Percentiles rank a stretch among this genome's conserved stretches.
Evolutionary conservation across 2,797 vertebrate genomes (phyloP).

Genomic region (Todus mexicanus): DNA sequence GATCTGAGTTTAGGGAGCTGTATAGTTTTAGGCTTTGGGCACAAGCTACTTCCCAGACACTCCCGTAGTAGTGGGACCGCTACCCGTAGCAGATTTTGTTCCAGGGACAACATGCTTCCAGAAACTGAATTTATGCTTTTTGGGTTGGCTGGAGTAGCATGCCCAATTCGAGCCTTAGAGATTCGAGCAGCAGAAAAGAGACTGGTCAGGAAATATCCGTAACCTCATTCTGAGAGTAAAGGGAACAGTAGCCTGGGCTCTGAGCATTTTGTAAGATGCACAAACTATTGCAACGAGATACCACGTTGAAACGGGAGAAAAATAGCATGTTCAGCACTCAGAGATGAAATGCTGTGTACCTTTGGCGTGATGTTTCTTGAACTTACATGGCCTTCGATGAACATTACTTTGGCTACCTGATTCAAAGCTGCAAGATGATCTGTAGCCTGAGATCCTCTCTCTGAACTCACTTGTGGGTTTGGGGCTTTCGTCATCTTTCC

Average conservation of each 20-base stretch:
- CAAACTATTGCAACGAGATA: background rate
- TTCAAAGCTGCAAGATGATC: background rate
- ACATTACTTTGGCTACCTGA: accelerated
- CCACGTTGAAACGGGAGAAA: background rate
- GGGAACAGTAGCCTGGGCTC: background rate
- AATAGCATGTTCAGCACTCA: background rate
- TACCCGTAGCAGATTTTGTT: background rate
- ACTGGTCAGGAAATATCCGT: background rate
- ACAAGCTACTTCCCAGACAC: background rate
- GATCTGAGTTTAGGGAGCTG: background rate
- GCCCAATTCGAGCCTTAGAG: background rate
- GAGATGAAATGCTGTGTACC: background rate
- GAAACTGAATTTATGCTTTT: background rate
- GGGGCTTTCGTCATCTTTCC: background rate
- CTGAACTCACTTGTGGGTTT: background rate
- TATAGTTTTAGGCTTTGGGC: background rate
- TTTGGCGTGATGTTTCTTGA: background rate
- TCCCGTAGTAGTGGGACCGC: background rate
- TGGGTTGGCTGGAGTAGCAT: background rate
- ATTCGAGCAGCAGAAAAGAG: background rate
- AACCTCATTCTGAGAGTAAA: background rate
- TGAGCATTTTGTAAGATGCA: background rate
- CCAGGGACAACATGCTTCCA: background rate
- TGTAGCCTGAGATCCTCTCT: background rate
- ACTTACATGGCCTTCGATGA: background rate